A percentile compares a stretch with the other conserved stretches of the same genome.
Conservation (phyloP, 1,140 invertebrate genomes). For the Conus ventricosus region DNA sequence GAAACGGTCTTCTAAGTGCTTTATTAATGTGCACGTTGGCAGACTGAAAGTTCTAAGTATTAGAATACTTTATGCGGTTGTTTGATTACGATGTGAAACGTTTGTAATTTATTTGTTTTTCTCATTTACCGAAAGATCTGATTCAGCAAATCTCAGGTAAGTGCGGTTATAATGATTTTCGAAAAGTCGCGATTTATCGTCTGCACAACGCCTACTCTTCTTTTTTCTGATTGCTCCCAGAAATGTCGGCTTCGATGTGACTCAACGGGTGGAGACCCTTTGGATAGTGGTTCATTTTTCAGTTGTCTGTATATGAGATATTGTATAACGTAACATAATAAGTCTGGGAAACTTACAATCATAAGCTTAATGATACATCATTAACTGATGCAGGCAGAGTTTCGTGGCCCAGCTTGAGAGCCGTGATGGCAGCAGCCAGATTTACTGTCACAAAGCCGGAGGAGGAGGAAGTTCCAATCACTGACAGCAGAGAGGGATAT, state of each 20-base stretch:
- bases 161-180: neutral
- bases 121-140: neutral
- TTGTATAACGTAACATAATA: too few species aligned
- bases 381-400: neutral
- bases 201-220: neutral
- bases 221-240: neutral
- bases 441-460: conserved; percentile 35
- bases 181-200: neutral
- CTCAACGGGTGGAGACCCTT: neutral
- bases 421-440: conserved; percentile 33
- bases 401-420: conserved; percentile 20
- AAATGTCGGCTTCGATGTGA: conserved; percentile 1
- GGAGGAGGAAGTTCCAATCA: conserved; percentile 33
- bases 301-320: too few species aligned
- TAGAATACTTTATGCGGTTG: neutral
- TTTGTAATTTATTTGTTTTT: neutral
- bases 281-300: too few species aligned
- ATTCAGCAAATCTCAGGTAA: conserved; percentile 16
- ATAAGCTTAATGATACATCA: neutral
- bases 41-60: neutral
- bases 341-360: too few species aligned
- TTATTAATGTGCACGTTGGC: conserved; percentile 18
- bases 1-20: neutral
- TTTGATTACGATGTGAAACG: neutral
- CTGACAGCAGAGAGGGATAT: conserved; percentile 18